These are phyloP conservation scores for Colaptes auratus DNA, from an alignment of 2,113 vertebrate species.

Conservation along the genomic window DNA sequence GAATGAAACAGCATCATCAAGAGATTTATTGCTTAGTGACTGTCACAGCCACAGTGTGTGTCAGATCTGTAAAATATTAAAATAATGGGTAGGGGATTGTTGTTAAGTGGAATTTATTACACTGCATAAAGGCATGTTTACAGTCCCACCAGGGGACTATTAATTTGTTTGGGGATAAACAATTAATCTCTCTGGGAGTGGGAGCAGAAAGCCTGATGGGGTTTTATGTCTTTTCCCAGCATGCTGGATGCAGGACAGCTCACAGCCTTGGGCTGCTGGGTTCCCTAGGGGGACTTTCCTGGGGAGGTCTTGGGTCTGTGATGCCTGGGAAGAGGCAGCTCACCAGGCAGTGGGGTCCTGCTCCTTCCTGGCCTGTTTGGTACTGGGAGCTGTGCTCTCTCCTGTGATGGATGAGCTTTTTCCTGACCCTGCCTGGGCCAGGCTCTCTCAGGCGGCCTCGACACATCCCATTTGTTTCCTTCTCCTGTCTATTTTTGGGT, in stretches of 20 bases:
- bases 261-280: background rate
- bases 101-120: constrained; percentile 59
- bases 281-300: background rate
- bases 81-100: constrained; percentile 37
- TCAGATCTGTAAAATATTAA: constrained; percentile 50
- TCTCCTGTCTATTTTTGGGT: constrained; percentile 29
- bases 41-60: background rate
- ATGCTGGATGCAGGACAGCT: background rate
- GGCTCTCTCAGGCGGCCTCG: background rate
- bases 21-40: constrained; percentile 35
- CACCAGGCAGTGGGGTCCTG: accelerated
- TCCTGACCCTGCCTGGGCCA: background rate
- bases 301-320: accelerated
- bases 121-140: constrained; percentile 57
- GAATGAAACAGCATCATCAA: background rate
- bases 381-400: background rate
- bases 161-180: constrained; percentile 70
- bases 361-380: background rate
- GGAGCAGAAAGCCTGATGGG: constrained; percentile 34
- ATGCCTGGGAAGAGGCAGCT: background rate
- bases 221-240: background rate
- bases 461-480: background rate
- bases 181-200: constrained; percentile 64
- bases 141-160: constrained; percentile 62
- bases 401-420: background rate